Evolutionary conservation across 2,113 vertebrate species (phyloP).

Genomic region (Speoplatyrhinus poulsoni): DNA sequence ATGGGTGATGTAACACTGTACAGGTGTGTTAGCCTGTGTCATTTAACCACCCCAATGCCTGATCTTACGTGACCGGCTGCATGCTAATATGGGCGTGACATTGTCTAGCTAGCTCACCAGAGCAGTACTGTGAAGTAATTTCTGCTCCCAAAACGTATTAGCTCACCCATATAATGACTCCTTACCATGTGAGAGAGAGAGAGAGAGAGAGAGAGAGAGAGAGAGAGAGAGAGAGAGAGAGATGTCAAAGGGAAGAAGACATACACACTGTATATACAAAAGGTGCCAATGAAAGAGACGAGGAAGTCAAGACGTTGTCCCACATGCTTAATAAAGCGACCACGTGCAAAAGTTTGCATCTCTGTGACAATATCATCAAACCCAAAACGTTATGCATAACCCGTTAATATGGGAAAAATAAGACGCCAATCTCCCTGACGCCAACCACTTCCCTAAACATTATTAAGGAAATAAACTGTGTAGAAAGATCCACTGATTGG

Average conservation of each 20-base stretch:
- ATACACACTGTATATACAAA: slow-evolving; percentile 17
- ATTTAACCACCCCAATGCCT: too few relatives aligned
- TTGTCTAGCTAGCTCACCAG: too few relatives aligned
- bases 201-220: too few relatives aligned
- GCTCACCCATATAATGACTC: too few relatives aligned
- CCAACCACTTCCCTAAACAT: slow-evolving; percentile 95
- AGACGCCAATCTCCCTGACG: slow-evolving; percentile 76
- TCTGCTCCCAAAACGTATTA: too few relatives aligned
- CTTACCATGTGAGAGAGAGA: too few relatives aligned
- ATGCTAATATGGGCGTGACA: too few relatives aligned
- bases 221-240: too few relatives aligned
- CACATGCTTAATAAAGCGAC: slow-evolving; percentile 91
- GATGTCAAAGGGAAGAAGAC: not conserved
- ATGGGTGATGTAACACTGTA: too few relatives aligned
- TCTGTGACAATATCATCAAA: slow-evolving; percentile 76
- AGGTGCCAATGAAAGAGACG: slow-evolving; percentile 26
- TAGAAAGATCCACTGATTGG: slow-evolving; percentile 83
- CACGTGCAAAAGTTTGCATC: slow-evolving; percentile 88
- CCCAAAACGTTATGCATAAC: slow-evolving; percentile 82
- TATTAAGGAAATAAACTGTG: slow-evolving; percentile 93
- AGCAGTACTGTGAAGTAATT: too few relatives aligned
- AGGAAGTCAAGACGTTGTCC: slow-evolving; percentile 72
- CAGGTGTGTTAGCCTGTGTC: too few relatives aligned
- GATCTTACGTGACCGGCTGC: too few relatives aligned
- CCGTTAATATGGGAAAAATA: slow-evolving; percentile 77